These are phyloP conservation scores for Pseudocheirus occidentalis DNA, from an alignment of 2,797 vertebrate genomes.

Conservation along the genomic window DNA sequence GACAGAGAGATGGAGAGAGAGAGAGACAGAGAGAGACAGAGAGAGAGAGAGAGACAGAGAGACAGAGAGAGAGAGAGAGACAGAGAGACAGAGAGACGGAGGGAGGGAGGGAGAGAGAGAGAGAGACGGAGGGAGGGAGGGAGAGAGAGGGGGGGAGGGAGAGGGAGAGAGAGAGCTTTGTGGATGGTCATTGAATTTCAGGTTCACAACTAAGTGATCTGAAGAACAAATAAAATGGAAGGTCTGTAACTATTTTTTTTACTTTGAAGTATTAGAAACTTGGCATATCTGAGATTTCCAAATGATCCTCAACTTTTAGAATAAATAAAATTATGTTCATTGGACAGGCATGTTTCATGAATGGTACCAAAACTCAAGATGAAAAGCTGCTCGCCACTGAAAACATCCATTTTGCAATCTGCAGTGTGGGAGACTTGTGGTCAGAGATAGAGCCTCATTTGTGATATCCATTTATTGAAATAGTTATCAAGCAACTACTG, in stretches of 20 bases:
- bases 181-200: not conserved
- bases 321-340: not conserved
- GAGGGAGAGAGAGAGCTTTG: too few species aligned
- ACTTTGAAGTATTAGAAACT: not conserved
- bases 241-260: not conserved
- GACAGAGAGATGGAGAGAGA: too few species aligned
- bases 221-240: not conserved
- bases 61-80: too few species aligned
- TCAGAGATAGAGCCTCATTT: not conserved
- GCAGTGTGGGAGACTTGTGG: not conserved
- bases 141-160: too few species aligned
- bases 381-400: not conserved
- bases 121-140: too few species aligned
- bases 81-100: too few species aligned
- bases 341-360: not conserved
- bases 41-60: too few species aligned
- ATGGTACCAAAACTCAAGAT: not conserved
- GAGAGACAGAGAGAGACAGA: too few species aligned
- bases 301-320: not conserved
- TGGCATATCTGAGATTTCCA: not conserved
- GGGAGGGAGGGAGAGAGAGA: too few species aligned
- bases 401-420: not conserved
- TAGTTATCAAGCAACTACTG: not conserved
- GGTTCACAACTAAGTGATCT: not conserved
- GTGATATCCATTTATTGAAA: not conserved